Base-by-base conservation (phyloP, 2,797 vertebrate species). In the Atherinosoma microstoma region DNA sequence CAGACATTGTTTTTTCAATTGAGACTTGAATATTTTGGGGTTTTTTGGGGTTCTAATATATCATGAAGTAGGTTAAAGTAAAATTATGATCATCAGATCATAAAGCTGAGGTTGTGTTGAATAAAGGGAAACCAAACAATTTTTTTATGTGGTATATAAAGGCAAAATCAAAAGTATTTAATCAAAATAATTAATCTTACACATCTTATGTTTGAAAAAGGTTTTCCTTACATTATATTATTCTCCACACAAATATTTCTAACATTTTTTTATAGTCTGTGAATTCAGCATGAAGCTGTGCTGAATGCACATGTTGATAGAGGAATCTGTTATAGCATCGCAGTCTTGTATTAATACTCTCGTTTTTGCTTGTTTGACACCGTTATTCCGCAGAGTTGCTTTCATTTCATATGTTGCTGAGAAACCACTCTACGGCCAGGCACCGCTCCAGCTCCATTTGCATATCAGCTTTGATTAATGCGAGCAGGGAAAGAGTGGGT, bases 401-500 rank as follows among this genome's bases (percentile, higher is more conserved):
- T 64, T 16, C 0, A 24, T 42, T 16, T 42, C 16, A 22, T 22
- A 42, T 2, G 36, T 42, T 56, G 20, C 51, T 42, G 53, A 66
- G 35, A 56, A 54, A 57, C 64, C 51, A 6, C 27, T 63, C 40
- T 0, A 8, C 35, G 20, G 8, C 29, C 34, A 4, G 24, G 34
- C 32, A 40, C 24, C 4, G 27, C 35, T 56, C 13, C 53, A 42
- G 20, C 18, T 0, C 5, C 7, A 56, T 67, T 36, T 65, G 36
- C 65, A 58, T 24, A 34, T 67, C 29, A 0, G 1, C 34, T 18
- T n/a, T 65, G 38, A 61, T 61, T 61, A 61, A 24, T 60, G 35
- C 24, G 58, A 36, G 54, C 36, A 61, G 22, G 49, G 49, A 51
- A 49, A 51, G 49, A 51, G 49, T 51, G 49, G 49, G 49, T 24